Percentiles rank a stretch among this genome's conserved stretches.
Conservation (phyloP, 2,113 vertebrate genomes). For the Osmerus eperlanus region DNA sequence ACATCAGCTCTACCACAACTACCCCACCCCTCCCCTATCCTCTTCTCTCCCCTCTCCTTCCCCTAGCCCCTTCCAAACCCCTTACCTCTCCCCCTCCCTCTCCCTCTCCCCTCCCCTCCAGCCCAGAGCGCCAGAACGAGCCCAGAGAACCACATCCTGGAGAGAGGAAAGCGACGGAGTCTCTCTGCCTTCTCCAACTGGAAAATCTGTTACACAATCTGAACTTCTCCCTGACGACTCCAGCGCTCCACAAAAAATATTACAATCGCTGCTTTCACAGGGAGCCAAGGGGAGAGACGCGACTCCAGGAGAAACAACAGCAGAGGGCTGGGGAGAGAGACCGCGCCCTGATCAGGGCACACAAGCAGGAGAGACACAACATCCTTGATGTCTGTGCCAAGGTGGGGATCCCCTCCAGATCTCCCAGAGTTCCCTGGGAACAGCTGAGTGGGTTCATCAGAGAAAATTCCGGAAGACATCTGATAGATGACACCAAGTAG, state of each 20-base stretch:
- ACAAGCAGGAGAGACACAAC: conserved; percentile 48
- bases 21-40: too few relatives aligned
- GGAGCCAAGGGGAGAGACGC: conserved; percentile 55
- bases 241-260: conserved; percentile 71
- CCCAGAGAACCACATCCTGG: conserved; percentile 77
- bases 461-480: conserved; percentile 28
- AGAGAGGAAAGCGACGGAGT: conserved; percentile 66
- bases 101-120: conserved; percentile 39
- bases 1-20: conserved; percentile 63
- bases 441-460: conserved; percentile 43
- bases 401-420: conserved; percentile 59
- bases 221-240: conserved; percentile 76
- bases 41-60: too few relatives aligned
- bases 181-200: conserved; percentile 70
- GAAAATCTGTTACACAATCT: conserved; percentile 78
- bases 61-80: too few relatives aligned
- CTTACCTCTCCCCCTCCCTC: conserved; percentile 36
- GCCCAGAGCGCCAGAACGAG: conserved; percentile 65
- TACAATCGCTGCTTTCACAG: conserved; percentile 75
- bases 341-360: conserved; percentile 64
- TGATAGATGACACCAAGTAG: too few relatives aligned
- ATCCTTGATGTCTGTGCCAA: conserved; percentile 67
- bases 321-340: conserved; percentile 55
- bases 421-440: conserved; percentile 63
- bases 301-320: conserved; percentile 63